Evolutionary conservation across 2,888 invertebrate genomes (phyloP).

Genomic region (Platycheirus rosarum): DNA sequence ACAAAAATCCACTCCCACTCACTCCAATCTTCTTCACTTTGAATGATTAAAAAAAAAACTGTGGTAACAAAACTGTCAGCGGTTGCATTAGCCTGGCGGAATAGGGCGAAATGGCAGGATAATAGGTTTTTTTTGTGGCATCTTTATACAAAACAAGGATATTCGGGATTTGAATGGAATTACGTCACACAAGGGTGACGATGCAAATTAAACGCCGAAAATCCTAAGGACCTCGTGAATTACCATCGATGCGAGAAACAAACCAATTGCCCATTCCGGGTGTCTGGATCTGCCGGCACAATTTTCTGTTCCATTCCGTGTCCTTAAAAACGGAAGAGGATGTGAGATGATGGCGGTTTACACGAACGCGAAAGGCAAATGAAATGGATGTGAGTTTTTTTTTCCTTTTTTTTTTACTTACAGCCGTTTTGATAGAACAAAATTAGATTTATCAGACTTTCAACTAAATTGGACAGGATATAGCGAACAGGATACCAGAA

Average conservation of each 20-base stretch:
- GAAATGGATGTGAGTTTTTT: slow-evolving; percentile 18
- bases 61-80: slow-evolving; percentile 47
- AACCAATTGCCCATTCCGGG: slow-evolving; percentile 66
- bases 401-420: neutral
- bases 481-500: slow-evolving; percentile 63
- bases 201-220: slow-evolving; percentile 70
- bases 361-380: slow-evolving; percentile 37
- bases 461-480: slow-evolving; percentile 69
- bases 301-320: slow-evolving; percentile 16
- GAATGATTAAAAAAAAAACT: slow-evolving; percentile 54
- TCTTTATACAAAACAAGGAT: slow-evolving; percentile 35
- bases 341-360: neutral
- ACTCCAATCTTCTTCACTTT: slow-evolving; percentile 40
- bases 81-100: slow-evolving; percentile 56
- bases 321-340: slow-evolving; percentile 24
- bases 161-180: slow-evolving; percentile 55
- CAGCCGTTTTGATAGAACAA: slow-evolving; percentile 36
- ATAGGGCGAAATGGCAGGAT: slow-evolving; percentile 19
- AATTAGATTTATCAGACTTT: slow-evolving; percentile 73
- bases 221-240: slow-evolving; percentile 61
- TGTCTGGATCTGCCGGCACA: slow-evolving; percentile 34
- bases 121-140: slow-evolving; percentile 30
- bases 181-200: slow-evolving; percentile 69
- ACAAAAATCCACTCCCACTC: slow-evolving; percentile 23
- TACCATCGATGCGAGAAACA: slow-evolving; percentile 69